Conservation (phyloP, 2,888 invertebrate species). For the Syrphus vitripennis region DNA sequence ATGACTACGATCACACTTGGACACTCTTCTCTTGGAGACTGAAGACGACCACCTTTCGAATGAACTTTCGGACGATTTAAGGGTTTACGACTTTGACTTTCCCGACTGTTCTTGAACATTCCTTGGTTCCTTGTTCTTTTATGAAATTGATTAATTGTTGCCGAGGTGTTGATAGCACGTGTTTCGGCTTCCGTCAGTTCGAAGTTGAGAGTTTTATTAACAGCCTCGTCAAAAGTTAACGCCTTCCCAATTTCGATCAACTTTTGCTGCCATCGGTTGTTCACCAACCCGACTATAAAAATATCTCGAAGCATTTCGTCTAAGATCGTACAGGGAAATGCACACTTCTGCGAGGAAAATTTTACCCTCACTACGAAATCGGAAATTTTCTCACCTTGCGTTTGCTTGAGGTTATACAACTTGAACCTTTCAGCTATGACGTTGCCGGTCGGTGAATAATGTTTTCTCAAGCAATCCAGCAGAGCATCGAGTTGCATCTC, state of each 20-base stretch:
- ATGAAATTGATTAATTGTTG: not conserved
- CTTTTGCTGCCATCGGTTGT: not conserved
- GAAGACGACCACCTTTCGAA: not conserved
- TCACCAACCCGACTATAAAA: not conserved
- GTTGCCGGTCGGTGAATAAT: constrained; percentile 15
- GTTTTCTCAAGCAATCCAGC: not conserved
- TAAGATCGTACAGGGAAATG: not conserved
- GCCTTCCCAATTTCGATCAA: not conserved
- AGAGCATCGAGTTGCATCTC: not conserved
- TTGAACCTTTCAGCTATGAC: constrained; percentile 13
- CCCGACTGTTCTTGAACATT: not conserved
- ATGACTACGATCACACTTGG: not conserved
- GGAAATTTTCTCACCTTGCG: not conserved
- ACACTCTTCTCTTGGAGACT: not conserved
- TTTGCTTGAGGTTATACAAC: not conserved
- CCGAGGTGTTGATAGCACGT: not conserved
- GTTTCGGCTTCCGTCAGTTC: not conserved
- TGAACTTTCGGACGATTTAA: not conserved
- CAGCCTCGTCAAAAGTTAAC: not conserved
- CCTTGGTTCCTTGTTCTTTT: not conserved
- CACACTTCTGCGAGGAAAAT: constrained; percentile 13
- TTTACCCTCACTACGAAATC: constrained; percentile 19
- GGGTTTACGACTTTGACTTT: not conserved
- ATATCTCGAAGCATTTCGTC: not conserved
- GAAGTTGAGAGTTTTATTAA: not conserved